These are phyloP conservation scores for Ctenosaura bakeri DNA, from an alignment of 2,797 vertebrate species.

Conservation along the genomic window DNA sequence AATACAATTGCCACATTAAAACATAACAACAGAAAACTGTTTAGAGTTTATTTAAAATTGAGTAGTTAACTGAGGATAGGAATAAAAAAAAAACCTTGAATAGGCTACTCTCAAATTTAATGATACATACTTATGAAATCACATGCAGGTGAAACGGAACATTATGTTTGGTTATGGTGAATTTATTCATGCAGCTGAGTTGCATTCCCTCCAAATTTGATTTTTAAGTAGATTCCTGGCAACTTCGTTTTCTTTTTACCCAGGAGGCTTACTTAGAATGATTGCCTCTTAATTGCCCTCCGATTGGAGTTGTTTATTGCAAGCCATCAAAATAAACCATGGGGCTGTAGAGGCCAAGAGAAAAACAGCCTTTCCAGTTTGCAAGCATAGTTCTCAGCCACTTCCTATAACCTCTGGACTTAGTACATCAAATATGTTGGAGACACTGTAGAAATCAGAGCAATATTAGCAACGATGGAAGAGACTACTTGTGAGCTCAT, in stretches of 20 bases:
- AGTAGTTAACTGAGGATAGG: background rate
- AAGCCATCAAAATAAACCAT: constrained; percentile 65
- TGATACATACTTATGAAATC: constrained; percentile 38
- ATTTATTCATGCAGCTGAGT: constrained; percentile 31
- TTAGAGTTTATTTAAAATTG: constrained; percentile 54
- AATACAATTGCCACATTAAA: constrained; percentile 56
- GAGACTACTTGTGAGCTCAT: background rate
- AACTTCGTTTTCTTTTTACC: constrained; percentile 49
- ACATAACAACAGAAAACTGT: constrained; percentile 29
- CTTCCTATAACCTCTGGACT: background rate
- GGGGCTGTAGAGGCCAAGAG: constrained; percentile 52
- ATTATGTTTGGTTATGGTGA: constrained; percentile 24
- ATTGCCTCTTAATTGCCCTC: constrained; percentile 67
- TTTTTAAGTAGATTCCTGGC: constrained; percentile 53
- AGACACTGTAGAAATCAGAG: background rate
- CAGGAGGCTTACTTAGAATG: constrained; percentile 60
- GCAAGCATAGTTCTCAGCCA: constrained; percentile 15
- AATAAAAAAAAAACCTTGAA: constrained; percentile 37
- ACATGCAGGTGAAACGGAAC: constrained; percentile 22
- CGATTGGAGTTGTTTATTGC: constrained; percentile 67
- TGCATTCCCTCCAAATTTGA: constrained; percentile 43
- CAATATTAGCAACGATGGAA: background rate
- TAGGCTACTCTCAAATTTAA: constrained; percentile 49
- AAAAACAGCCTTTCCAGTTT: constrained; percentile 61
- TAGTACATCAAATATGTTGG: background rate